Evolutionary conservation across 1,140 invertebrate species (phyloP).

Genomic region (Drosophila kepulauana): DNA sequence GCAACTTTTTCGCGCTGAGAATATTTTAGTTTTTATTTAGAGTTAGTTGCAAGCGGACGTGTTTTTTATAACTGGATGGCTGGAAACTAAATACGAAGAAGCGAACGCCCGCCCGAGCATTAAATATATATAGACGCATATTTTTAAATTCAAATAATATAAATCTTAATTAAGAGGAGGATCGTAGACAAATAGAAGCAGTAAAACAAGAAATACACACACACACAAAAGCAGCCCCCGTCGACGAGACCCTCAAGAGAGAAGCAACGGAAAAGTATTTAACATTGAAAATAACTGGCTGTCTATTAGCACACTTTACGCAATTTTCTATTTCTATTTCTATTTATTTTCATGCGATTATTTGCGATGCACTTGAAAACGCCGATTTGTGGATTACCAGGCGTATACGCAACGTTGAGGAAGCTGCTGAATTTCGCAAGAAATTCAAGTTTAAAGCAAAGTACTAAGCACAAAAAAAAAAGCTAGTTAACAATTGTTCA

Average conservation of each 20-base stretch:
- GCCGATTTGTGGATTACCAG: slow-evolving; percentile 84
- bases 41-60: slow-evolving; percentile 84
- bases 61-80: slow-evolving; percentile 83
- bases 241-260: slow-evolving; percentile 20
- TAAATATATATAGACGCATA: slow-evolving; percentile 73
- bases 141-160: slow-evolving; percentile 70
- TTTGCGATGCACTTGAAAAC: slow-evolving; percentile 54
- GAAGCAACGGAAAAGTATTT: slow-evolving; percentile 46
- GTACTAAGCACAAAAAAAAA: slow-evolving; percentile 34
- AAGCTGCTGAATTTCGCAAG: slow-evolving; percentile 52
- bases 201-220: slow-evolving; percentile 14
- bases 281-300: slow-evolving; percentile 15
- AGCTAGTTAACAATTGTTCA: slow-evolving; percentile 44
- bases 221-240: slow-evolving; percentile 13
- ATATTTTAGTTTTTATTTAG: slow-evolving; percentile 82
- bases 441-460: slow-evolving; percentile 53
- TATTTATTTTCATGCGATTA: slow-evolving; percentile 39
- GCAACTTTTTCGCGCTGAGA: slow-evolving; percentile 68
- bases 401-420: slow-evolving; percentile 72
- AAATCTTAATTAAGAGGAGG: slow-evolving; percentile 77
- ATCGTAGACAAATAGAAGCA: slow-evolving; percentile 52
- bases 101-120: slow-evolving; percentile 74
- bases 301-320: slow-evolving; percentile 22
- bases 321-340: slow-evolving; percentile 21
- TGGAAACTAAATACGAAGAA: slow-evolving; percentile 77